Base-by-base conservation (phyloP, 2,888 invertebrate species). In the Trissoscelio sp. region DNA sequence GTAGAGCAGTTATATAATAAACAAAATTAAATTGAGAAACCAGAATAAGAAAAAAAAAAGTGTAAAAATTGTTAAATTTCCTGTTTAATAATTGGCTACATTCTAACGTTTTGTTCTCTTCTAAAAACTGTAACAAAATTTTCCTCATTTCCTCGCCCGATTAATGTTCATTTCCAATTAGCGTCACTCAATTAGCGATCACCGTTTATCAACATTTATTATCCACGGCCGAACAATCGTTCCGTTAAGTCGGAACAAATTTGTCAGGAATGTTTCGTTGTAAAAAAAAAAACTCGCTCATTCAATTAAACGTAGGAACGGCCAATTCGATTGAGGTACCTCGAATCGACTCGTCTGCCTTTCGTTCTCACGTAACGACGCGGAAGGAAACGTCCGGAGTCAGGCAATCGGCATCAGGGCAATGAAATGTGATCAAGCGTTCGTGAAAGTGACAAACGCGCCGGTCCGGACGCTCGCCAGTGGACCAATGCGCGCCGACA, bases 401-500 rank as follows among this genome's bases (percentile, higher is more conserved):
- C 46, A 22, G 69, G 69, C 69, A 55, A 78, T 78, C 39, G 64
- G 69, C 69, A 48, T 34, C 24, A n/a, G 46, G 37, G 14, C 51
- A 77, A 69, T 73, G 75, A 60, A 81, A 77, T 62, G 77, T 55
- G 66, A 73, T 62, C 64, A 37, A 58, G 53, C 80, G 53, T 22
- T 48, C 84, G 88, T 87, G 88, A 88, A 88, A 88, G 88, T 87
- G 88, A 87, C 88, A 83, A 84, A 85, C 80, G 74, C 79, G 66
- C 72, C 73, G 37, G 48, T 2, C 37, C 66, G 62, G 51, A n/a
- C 22, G 44, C 22, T 22, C 73, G 34, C 18, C 86, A 83, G 85
- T 86, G 87, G 88, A 86, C 86, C 87, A 86, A 81, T 83, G 82
- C 81, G 83, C 77, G 46, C 67, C 81, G 85, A 85, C 88, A 85